Conservation (phyloP, 2,797 vertebrate genomes). For the Thamnophis elegans region DNA sequence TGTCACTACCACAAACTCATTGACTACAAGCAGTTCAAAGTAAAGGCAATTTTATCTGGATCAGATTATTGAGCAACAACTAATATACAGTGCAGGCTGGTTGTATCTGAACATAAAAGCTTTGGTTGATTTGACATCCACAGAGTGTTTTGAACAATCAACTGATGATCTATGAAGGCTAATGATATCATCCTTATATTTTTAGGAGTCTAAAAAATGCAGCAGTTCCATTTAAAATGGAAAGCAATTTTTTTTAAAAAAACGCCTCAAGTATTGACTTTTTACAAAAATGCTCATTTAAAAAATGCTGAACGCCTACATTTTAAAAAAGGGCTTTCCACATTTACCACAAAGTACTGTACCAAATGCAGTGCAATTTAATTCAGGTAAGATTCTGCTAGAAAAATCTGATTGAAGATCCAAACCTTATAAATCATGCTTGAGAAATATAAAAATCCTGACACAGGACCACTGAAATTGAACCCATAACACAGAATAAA, state of each 20-base stretch:
- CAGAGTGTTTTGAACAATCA: slow-evolving; percentile 58
- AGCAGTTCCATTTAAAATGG: slow-evolving; percentile 68
- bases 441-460: slow-evolving; percentile 70
- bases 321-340: slow-evolving; percentile 63
- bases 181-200: slow-evolving; percentile 54
- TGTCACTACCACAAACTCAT: slow-evolving; percentile 58
- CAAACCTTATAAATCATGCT: slow-evolving; percentile 66
- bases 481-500: slow-evolving; percentile 73
- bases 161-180: slow-evolving; percentile 56
- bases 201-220: slow-evolving; percentile 61
- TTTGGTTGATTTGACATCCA: slow-evolving; percentile 73
- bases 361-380: slow-evolving; percentile 63
- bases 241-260: slow-evolving; percentile 65
- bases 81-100: slow-evolving; percentile 60
- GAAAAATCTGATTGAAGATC: slow-evolving; percentile 66
- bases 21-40: slow-evolving; percentile 61
- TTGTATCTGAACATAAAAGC: slow-evolving; percentile 61
- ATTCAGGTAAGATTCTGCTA: slow-evolving; percentile 54
- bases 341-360: slow-evolving; percentile 58
- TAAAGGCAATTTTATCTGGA: slow-evolving; percentile 66
- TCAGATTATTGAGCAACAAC: slow-evolving; percentile 58
- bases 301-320: slow-evolving; percentile 45
- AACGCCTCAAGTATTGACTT: slow-evolving; percentile 56
- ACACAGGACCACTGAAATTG: slow-evolving; percentile 60
- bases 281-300: slow-evolving; percentile 67